Base-by-base conservation (phyloP, 2,888 invertebrate genomes). In the Eupithecia exiguata region DNA sequence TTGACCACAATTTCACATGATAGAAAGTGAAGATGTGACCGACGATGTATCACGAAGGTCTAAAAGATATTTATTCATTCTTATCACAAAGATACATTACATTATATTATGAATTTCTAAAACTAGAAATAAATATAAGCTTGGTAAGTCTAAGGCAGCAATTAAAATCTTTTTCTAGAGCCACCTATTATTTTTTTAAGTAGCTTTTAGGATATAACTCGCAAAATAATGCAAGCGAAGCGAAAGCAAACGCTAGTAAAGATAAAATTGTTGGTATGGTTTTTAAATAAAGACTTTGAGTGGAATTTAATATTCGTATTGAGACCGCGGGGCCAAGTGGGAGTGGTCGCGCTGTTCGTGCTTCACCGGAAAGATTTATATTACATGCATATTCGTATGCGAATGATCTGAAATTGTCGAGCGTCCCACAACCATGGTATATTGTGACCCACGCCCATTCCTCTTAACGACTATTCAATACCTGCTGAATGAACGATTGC, bases 291-390 rank as follows among this genome's bases (percentile, higher is more conserved):
- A 92, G 93, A 89, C 90, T 91, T 92, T 86, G 88, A 88, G 88
- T 89, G 92, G 93, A 94, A 94, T 94, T 94, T 93, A 94, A 94
- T 94, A 94, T 93, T 92, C 92, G 91, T 90, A 91, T 92, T 89
- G 89, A 91, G 90, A 88, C 89, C 88, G 87, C 89, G 87, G 90
- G 78, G 88, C 86, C 85, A 88, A 92, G 94, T 94, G 93, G 94
- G 94, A 91, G 94, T 92, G 94, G 92, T 88, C 84, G 89, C 49
- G 46, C 91, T 91, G 93, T 93, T 92, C 92, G 90, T 89, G 89
- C 89, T 86, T 90, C 93, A 92, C 93, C 94, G 94, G 94, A 94
- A 94, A 94, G 94, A 94, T 94, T 94, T 94, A 94, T 94, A 94
- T 93, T 94, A 94, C 94, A 91, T 92, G 92, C 93, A 91, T 90